A percentile compares a stretch with the other conserved stretches of the same genome.
phyloP scores from a whole-genome alignment of 2,888 invertebrate species.

The Napeogenes inachia region DNA sequence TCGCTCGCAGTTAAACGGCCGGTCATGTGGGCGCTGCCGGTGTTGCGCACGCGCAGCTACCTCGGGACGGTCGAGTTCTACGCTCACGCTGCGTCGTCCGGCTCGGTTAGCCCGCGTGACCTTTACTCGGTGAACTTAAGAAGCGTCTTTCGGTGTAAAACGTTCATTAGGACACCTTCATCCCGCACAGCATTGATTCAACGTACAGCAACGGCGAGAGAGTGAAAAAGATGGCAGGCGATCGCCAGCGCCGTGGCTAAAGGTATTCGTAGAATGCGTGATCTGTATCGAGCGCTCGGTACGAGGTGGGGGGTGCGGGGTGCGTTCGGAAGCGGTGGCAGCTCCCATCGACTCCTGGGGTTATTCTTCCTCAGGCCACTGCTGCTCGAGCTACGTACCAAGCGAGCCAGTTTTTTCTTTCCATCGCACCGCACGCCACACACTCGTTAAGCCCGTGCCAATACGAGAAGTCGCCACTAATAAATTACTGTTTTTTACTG shows the following conservation, averaged over 20 bases:
- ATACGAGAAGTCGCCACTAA: slow-evolving; percentile 81
- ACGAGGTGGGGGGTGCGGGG: slow-evolving; percentile 66
- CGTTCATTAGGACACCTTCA: slow-evolving; percentile 71
- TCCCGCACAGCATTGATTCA: slow-evolving; percentile 57
- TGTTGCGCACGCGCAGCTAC: slow-evolving; percentile 75
- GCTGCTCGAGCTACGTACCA: slow-evolving; percentile 75
- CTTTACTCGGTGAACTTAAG: slow-evolving; percentile 77
- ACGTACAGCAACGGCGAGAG: slow-evolving; percentile 56
- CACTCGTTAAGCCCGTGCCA: slow-evolving; percentile 80
- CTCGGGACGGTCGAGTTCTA: slow-evolving; percentile 68
- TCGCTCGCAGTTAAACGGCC: slow-evolving; percentile 64
- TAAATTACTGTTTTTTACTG: slow-evolving; percentile 78
- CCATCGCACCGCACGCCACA: slow-evolving; percentile 78
- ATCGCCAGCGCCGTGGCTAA: slow-evolving; percentile 66
- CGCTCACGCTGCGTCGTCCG: slow-evolving; percentile 70
- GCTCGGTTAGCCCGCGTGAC: slow-evolving; percentile 73
- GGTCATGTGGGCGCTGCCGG: slow-evolving; percentile 76
- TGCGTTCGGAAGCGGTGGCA: slow-evolving; percentile 76
- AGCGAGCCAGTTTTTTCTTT: slow-evolving; percentile 80
- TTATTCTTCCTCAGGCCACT: slow-evolving; percentile 79
- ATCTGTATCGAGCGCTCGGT: slow-evolving; percentile 72
- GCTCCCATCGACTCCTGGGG: slow-evolving; percentile 78
- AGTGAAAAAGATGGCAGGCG: slow-evolving; percentile 68
- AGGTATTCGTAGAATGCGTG: slow-evolving; percentile 78
- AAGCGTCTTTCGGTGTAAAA: slow-evolving; percentile 74